phyloP scores from a whole-genome alignment of 2,113 vertebrate species.

The Gasterosteus nipponicus region DNA sequence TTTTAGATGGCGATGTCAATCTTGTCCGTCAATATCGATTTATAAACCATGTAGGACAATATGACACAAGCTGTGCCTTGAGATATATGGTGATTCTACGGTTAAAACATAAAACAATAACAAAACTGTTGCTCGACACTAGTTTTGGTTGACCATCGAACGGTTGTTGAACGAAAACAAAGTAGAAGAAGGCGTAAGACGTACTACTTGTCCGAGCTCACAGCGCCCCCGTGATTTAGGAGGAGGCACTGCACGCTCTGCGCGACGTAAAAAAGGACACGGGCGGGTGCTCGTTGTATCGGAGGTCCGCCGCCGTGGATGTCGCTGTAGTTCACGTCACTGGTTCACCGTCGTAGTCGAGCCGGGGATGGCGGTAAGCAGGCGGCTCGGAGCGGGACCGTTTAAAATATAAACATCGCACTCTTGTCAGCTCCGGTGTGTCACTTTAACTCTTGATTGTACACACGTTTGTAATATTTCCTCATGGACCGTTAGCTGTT shows the following conservation, averaged over 20 bases:
- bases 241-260: conserved; percentile 6
- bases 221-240: not conserved
- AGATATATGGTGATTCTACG: rapidly evolving
- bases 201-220: rapidly evolving
- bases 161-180: conserved; percentile 44
- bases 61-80: rapidly evolving
- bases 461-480: conserved; percentile 6
- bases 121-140: rapidly evolving
- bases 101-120: not conserved
- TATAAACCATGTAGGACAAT: rapidly evolving
- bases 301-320: not conserved
- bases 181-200: conserved; percentile 10
- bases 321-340: conserved; percentile 10
- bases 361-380: conserved; percentile 47
- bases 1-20: rapidly evolving
- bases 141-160: conserved; percentile 54
- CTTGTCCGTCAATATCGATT: not conserved
- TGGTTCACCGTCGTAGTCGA: not conserved
- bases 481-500: too few species aligned
- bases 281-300: not conserved
- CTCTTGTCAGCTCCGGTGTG: not conserved
- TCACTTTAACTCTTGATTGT: rapidly evolving
- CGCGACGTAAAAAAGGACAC: rapidly evolving
- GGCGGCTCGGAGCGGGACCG: conserved; percentile 60
- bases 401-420: conserved; percentile 56